A percentile compares a stretch with the other conserved stretches of the same genome.
These are phyloP conservation scores for Dipodomys spectabilis DNA, from an alignment of 2,113 vertebrate species.

Conservation along the genomic window DNA sequence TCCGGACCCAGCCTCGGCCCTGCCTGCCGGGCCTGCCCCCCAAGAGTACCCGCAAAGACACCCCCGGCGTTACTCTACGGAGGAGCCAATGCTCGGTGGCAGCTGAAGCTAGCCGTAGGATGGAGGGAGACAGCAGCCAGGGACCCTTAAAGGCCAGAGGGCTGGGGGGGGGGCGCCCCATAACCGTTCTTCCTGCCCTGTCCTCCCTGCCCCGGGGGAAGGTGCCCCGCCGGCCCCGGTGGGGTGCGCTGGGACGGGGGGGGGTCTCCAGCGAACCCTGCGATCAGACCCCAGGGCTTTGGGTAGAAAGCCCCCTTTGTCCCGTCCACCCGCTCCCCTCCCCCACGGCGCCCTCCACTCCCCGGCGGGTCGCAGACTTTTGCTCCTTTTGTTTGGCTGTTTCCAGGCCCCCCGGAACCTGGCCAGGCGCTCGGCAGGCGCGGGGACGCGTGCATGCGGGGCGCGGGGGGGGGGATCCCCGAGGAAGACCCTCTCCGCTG, in stretches of 20 bases:
- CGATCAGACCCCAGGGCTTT: slow-evolving; percentile 60
- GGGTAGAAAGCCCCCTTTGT: slow-evolving; percentile 78
- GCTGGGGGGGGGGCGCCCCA: not conserved
- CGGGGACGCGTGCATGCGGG: no score
- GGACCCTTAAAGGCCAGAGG: not conserved
- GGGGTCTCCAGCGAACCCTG: slow-evolving; percentile 6
- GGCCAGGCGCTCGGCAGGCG: slow-evolving; percentile 5
- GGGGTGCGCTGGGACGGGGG: not conserved
- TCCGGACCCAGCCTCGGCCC: not conserved
- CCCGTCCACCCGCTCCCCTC: slow-evolving; percentile 77
- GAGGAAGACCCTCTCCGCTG: not conserved
- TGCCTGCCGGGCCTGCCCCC: not conserved
- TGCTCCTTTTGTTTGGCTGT: slow-evolving; percentile 75
- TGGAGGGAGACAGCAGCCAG: not conserved
- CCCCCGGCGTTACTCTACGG: no score
- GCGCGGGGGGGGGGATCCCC: no score
- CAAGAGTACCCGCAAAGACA: no score
- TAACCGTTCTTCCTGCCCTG: not conserved
- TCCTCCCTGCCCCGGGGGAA: not conserved
- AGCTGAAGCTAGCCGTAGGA: not conserved
- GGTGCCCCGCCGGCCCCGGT: not conserved
- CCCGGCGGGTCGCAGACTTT: slow-evolving; percentile 61
- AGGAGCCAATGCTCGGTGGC: not conserved
- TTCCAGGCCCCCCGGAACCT: slow-evolving; percentile 54
- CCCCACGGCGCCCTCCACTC: slow-evolving; percentile 73